These are phyloP conservation scores for Ephestia elutella DNA, from an alignment of 1,140 invertebrate species.

Conservation along the genomic window DNA sequence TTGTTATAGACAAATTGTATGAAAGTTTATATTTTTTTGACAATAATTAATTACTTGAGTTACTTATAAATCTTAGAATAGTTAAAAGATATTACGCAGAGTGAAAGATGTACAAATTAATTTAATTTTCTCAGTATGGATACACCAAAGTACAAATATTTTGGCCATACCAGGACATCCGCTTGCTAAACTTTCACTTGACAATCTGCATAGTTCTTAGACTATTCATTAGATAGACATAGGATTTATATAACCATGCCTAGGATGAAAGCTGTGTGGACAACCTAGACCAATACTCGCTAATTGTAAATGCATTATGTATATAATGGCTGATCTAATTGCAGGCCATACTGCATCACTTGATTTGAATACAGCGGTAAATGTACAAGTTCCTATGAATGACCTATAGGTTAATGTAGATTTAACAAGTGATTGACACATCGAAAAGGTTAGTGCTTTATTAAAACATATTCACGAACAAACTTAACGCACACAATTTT, in stretches of 20 bases:
- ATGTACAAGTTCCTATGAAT: background rate
- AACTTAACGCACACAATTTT: constrained; percentile 6
- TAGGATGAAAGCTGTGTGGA: background rate
- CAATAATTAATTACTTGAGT: no score
- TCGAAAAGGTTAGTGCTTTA: constrained; percentile 4
- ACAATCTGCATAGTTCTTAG: background rate
- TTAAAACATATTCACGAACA: constrained; percentile 9
- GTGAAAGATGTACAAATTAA: no score
- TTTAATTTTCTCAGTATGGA: background rate
- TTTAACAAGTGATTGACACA: constrained; percentile 3
- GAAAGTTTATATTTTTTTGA: no score
- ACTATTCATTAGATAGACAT: no score
- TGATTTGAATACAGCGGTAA: background rate
- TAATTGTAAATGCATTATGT: background rate
- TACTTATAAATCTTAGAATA: no score
- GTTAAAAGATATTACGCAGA: no score
- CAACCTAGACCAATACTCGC: background rate
- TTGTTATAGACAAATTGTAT: no score
- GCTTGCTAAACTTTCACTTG: background rate
- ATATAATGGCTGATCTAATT: background rate
- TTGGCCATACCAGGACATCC: background rate
- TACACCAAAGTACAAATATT: background rate
- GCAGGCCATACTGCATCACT: background rate
- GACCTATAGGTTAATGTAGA: constrained; percentile 4
- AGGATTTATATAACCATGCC: background rate